Evolutionary conservation across 2,797 vertebrate genomes (phyloP).

Genomic region (Myioborus melanocephalus): DNA sequence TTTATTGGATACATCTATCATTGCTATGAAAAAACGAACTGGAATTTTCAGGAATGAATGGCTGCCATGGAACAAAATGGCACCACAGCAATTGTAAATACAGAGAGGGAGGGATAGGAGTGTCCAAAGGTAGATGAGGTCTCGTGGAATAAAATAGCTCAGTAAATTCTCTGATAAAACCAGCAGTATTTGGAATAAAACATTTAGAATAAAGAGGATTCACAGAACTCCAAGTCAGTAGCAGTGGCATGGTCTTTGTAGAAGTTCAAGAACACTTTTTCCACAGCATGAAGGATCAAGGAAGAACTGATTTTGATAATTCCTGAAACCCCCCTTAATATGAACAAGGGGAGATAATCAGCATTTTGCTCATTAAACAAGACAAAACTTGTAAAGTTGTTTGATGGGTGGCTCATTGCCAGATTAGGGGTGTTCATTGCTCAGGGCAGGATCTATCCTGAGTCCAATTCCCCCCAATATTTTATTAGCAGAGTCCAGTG

Average conservation of each 20-base stretch:
- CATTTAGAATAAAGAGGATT: not conserved
- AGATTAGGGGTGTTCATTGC: not conserved
- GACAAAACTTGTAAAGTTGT: not conserved
- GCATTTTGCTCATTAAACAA: not conserved
- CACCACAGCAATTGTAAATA: not conserved
- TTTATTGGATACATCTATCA: not conserved
- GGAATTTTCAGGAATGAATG: not conserved
- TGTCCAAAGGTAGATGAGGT: not conserved
- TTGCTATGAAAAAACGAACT: not conserved
- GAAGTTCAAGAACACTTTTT: not conserved
- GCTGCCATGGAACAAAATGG: not conserved
- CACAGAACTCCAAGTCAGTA: not conserved
- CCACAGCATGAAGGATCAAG: not conserved
- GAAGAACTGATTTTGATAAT: not conserved
- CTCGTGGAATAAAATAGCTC: not conserved
- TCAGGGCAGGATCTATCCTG: not conserved
- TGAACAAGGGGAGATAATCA: not conserved
- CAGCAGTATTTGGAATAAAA: not conserved
- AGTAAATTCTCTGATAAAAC: not conserved
- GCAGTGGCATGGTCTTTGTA: not conserved
- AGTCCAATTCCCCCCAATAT: fast-evolving
- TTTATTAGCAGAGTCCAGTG: not conserved
- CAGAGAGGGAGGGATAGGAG: not conserved
- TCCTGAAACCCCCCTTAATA: not conserved
- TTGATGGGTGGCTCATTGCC: not conserved